Base-by-base conservation (phyloP, 2,888 invertebrate species). In the Xiphydria camelus region DNA sequence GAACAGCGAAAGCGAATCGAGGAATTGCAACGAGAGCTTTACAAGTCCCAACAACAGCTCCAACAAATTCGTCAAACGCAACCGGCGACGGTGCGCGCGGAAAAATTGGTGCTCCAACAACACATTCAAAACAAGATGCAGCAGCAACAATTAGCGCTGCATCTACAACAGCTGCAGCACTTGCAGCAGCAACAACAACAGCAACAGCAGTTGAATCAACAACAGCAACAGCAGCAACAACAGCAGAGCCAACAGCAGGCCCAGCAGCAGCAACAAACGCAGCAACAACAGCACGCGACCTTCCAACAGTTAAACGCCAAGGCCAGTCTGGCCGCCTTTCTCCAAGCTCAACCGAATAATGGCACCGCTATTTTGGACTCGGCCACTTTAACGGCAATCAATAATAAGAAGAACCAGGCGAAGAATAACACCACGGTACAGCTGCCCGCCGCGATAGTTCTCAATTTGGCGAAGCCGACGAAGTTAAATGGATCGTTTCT, bases 1-100 rank as follows among this genome's bases (percentile, higher is more conserved):
- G 90, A 91, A 64, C 94, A 94, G 70, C 87, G 88, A 63, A 83
- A 89, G 41, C 88, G 89, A 74, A 95, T 95, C 58, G 90, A 92
- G 65, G 91, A 93, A 65, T 78, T 94, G 33, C 91, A 94, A 71
- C 78, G 91, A 2, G 89, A 91, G 65, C 69, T 91, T 55, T 87
- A 88, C 48, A 83, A 87, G 54, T 89, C 89, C 1, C 87, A 91
- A 49, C 83, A 87, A 58, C 89, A 90, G 67, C 70, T 90, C 53
- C 86, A 89, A 62, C 85, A 84, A 53, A 82, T 84, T 32, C 73
- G 76, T n/a, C 80, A 85, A 54, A 83, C 83, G 47, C 80, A 86
- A 48, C 83, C 83, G 19, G 78, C 81, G 23, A 82, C 81, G 57
- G 79, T 83, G 52, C 64, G 74, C 22, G 68, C 73, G 0, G 75